phyloP scores from a whole-genome alignment of 2,797 vertebrate species.

The Eleutherodactylus coqui region DNA sequence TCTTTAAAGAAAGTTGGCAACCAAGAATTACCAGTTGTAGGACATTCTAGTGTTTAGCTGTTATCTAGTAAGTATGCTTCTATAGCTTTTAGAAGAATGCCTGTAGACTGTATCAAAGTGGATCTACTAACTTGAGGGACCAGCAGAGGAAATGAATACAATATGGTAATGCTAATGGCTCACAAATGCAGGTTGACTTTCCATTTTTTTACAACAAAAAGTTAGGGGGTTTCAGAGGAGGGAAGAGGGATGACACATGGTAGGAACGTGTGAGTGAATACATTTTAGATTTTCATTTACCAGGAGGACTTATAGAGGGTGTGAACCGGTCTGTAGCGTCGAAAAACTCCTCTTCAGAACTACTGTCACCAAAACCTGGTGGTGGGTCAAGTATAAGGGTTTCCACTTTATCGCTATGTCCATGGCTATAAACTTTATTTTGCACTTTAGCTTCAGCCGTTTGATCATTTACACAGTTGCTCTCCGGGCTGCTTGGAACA shows the following conservation, averaged over 20 bases:
- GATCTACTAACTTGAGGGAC: background rate
- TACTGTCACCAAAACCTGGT: constrained; percentile 88
- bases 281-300: constrained; percentile 57
- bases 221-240: background rate
- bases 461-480: constrained; percentile 59
- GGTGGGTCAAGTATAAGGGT: constrained; percentile 81
- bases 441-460: constrained; percentile 42
- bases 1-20: background rate
- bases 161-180: background rate
- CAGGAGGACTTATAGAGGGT: constrained; percentile 74
- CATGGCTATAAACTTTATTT: constrained; percentile 35
- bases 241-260: background rate
- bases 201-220: too few species aligned
- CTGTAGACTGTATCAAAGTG: background rate
- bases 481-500: constrained; percentile 66
- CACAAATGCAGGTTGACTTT: too few species aligned
- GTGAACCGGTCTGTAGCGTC: constrained; percentile 90
- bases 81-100: background rate
- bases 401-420: constrained; percentile 17
- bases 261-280: background rate
- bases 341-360: constrained; percentile 95
- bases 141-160: background rate
- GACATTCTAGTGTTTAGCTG: background rate
- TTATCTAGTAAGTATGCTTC: background rate
- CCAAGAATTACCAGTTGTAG: background rate